Evolutionary conservation across 2,797 vertebrate genomes (phyloP).

Genomic region (Columba guinea): DNA sequence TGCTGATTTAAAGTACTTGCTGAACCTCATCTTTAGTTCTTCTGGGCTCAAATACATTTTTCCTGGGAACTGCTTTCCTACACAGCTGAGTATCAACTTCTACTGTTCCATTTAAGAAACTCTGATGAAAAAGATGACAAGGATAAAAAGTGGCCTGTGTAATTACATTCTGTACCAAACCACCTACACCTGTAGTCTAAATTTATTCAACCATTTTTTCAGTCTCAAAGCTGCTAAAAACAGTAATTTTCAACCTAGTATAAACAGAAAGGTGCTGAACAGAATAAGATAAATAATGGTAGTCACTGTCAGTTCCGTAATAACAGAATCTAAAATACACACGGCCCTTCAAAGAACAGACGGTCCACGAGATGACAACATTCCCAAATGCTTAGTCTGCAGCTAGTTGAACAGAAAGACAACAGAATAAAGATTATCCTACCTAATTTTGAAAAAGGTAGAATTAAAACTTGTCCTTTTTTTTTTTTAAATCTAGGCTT

Average conservation of each 20-base stretch:
- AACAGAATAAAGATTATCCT: background rate
- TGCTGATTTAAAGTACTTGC: background rate
- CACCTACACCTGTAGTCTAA: slow-evolving; percentile 44
- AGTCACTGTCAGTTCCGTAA: slow-evolving; percentile 5
- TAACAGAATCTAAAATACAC: background rate
- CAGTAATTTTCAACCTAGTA: slow-evolving; percentile 54
- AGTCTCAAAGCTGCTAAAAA: slow-evolving; percentile 15
- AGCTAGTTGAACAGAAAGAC: background rate
- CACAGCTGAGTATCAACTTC: background rate
- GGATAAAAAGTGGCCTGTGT: slow-evolving; percentile 24
- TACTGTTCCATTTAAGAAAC: slow-evolving; percentile 3
- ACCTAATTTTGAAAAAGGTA: background rate
- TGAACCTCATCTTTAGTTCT: background rate
- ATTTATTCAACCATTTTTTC: slow-evolving; percentile 13
- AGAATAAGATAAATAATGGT: slow-evolving; percentile 32
- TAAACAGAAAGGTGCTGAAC: slow-evolving; percentile 39
- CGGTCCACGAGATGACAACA: background rate
- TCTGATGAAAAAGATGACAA: background rate
- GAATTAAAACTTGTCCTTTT: background rate
- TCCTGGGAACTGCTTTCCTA: background rate
- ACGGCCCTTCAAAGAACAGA: background rate
- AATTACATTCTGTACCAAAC: slow-evolving; percentile 40
- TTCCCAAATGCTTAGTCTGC: background rate
- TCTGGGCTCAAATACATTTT: background rate
- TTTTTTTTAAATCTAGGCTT: background rate